Conservation (phyloP, 2,888 invertebrate genomes). For the Plusia festucae region DNA sequence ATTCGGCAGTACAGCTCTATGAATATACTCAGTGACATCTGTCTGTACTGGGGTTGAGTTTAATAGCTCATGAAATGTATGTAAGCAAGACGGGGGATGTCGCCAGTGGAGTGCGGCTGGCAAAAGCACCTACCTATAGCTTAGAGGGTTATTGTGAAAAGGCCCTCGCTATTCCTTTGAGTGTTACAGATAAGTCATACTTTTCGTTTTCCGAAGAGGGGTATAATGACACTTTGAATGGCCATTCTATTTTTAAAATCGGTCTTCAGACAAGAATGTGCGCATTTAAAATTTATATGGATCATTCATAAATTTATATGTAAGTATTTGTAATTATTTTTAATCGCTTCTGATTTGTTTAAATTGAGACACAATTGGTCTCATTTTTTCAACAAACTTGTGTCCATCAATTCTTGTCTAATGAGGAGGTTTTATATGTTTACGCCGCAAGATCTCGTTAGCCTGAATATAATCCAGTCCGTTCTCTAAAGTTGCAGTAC, state of each 20-base stretch:
- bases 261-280: slow-evolving; percentile 33
- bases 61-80: slow-evolving; percentile 89
- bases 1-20: slow-evolving; percentile 62
- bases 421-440: slow-evolving; percentile 17
- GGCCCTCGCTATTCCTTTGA: slow-evolving; percentile 79
- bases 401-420: no score
- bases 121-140: slow-evolving; percentile 70
- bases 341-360: no score
- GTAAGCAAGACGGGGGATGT: slow-evolving; percentile 82
- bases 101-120: slow-evolving; percentile 78
- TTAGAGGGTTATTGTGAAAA: slow-evolving; percentile 76
- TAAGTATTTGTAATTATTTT: no score
- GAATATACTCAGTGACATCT: slow-evolving; percentile 56
- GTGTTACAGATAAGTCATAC: slow-evolving; percentile 74
- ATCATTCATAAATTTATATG: neutral
- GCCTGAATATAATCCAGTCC: slow-evolving; percentile 64
- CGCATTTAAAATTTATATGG: neutral
- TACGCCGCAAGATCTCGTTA: slow-evolving; percentile 46
- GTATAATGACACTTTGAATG: slow-evolving; percentile 55
- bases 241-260: slow-evolving; percentile 59
- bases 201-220: slow-evolving; percentile 65
- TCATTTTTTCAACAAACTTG: no score
- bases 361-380: no score
- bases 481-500: slow-evolving; percentile 32
- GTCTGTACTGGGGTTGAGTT: slow-evolving; percentile 77